Conservation (phyloP, 2,888 invertebrate species). For the Meteorus colon region DNA sequence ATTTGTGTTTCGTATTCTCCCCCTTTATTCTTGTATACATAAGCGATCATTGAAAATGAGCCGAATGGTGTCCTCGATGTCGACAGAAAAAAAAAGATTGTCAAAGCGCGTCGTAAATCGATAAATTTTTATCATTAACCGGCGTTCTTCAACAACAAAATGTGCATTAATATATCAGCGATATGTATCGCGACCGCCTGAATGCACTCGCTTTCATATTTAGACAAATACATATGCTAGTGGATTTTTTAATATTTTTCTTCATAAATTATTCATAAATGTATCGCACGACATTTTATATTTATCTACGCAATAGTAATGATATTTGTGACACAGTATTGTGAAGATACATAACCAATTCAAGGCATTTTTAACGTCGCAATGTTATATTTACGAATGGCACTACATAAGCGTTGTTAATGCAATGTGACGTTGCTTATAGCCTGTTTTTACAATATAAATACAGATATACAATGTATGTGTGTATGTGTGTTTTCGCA, state of each 20-base stretch:
- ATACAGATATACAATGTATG: background rate
- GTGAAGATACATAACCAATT: background rate
- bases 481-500: slow-evolving; percentile 13
- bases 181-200: background rate
- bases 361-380: slow-evolving; percentile 13
- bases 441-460: too few species aligned
- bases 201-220: background rate
- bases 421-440: too few species aligned
- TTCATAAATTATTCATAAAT: slow-evolving; percentile 3
- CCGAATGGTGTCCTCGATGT: slow-evolving; percentile 13
- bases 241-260: slow-evolving; percentile 13
- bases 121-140: slow-evolving; percentile 32
- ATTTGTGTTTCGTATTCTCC: background rate
- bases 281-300: background rate
- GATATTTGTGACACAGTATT: slow-evolving; percentile 1
- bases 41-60: background rate
- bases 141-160: slow-evolving; percentile 1
- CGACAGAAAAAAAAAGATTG: background rate
- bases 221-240: background rate
- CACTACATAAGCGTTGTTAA: slow-evolving; percentile 3
- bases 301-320: slow-evolving; percentile 16
- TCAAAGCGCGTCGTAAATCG: slow-evolving; percentile 7
- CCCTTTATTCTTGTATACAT: background rate
- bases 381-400: background rate
- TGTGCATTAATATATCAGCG: background rate